Base-by-base conservation (phyloP, 2,797 vertebrate genomes). In the Lindbergichthys nudifrons region DNA sequence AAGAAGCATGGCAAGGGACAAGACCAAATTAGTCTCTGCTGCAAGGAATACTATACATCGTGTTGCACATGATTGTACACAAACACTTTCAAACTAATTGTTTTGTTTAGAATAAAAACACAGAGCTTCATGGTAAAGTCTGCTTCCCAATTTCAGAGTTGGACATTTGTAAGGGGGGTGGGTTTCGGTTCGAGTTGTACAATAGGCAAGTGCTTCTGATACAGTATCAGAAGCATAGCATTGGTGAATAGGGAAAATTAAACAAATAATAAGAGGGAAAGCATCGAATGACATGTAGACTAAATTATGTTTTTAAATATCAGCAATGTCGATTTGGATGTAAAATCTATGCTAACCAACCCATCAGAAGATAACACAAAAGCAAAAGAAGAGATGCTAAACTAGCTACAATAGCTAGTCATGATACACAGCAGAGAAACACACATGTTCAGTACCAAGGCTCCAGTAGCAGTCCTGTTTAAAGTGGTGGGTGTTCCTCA, bases 401-500 rank as follows among this genome's bases (percentile, higher is more conserved):
- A 71, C 36, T 1, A 36, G 32, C 51, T 36, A 56, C 64, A 71
- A 26, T 1, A 36, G 14, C 15, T 32, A 5, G 11, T 51, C 19
- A 48, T 62, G 66, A 59, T 10, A 23, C 4, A 11, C 50, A 45
- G 19, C 50, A 45, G 19, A 68, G 47, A 71, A 43, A 65, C 21
- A 5, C 46, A 73, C 47, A 12, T 23, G 15, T 48, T 47, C 43
- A 71, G 18, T 46, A 15, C 42, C 1, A 19, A 57, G 58, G 23
- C 66, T 72, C 46, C 70, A 75, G 68, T 11, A 70, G 26, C 41
- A 61, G 39, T 53, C 63, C 42, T 77, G 80, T 89, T 88, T 79
- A 75, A 88, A 85, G 79, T 66, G 64, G 79, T 86, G 84, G 83
- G 84, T 87, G 79, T 89, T 87, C 81, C 73, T 78, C 54, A 48